Evolutionary conservation across 1,140 invertebrate genomes (phyloP).

Genomic region (Bombus sylvicola): DNA sequence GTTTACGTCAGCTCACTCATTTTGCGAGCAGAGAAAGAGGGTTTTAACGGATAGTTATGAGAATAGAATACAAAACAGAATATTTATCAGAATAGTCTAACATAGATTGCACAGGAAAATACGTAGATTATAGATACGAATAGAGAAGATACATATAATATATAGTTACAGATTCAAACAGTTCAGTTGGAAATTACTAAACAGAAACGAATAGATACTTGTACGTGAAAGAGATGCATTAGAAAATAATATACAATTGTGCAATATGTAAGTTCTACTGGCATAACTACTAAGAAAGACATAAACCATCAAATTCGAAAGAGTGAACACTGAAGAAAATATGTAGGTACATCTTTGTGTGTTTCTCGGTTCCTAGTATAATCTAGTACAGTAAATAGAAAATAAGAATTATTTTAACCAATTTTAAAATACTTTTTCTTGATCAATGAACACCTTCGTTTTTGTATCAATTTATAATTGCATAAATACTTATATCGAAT

Average conservation of each 20-base stretch:
- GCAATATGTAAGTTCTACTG: constrained; percentile 13
- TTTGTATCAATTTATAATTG: not conserved
- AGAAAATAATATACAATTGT: constrained; percentile 15
- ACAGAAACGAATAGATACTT: constrained; percentile 3
- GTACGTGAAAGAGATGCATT: not conserved
- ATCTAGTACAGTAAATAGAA: not conserved
- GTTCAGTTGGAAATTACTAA: not conserved
- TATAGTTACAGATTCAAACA: not conserved
- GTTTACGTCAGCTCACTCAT: not conserved
- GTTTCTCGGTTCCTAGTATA: not conserved
- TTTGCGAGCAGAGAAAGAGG: too few species aligned
- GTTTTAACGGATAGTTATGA: not conserved
- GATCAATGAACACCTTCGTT: not conserved
- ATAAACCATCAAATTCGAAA: constrained; percentile 13
- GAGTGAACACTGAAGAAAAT: not conserved
- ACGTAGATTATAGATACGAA: not conserved
- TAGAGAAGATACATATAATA: not conserved
- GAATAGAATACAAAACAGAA: not conserved
- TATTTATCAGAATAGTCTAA: too few species aligned
- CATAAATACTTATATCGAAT: not conserved
- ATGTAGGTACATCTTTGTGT: not conserved
- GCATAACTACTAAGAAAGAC: constrained; percentile 21
- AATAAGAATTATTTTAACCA: not conserved
- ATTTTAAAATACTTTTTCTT: not conserved
- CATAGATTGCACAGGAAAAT: not conserved